These are phyloP conservation scores for Andrena bucephala DNA, from an alignment of 2,888 invertebrate species.

Conservation along the genomic window DNA sequence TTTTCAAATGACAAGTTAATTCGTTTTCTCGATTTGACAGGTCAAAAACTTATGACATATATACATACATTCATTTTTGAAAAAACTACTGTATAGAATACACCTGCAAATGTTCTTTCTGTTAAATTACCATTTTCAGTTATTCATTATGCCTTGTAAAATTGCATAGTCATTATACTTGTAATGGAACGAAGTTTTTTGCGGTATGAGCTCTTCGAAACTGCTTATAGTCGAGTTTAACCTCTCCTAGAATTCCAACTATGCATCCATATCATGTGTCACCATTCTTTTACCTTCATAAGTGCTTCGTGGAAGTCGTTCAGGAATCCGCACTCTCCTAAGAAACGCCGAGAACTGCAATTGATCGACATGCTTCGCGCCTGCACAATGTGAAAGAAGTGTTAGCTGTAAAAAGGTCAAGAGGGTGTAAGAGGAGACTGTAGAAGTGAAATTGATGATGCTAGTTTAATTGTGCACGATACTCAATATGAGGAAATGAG, in stretches of 20 bases:
- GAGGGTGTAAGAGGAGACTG: not conserved
- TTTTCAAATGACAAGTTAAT: too few relatives aligned
- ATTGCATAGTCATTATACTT: not conserved
- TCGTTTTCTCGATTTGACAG: too few relatives aligned
- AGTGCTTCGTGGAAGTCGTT: conserved; percentile 10
- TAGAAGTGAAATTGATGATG: not conserved
- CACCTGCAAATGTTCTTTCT: too few relatives aligned
- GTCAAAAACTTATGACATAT: too few relatives aligned
- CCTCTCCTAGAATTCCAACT: not conserved
- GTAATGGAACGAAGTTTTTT: not conserved
- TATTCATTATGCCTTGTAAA: not conserved
- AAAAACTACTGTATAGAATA: too few relatives aligned
- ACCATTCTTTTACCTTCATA: conserved; percentile 31
- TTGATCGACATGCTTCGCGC: conserved; percentile 21
- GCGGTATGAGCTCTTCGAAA: not conserved
- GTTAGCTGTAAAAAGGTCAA: not conserved
- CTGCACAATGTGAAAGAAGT: not conserved
- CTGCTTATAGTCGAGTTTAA: not conserved
- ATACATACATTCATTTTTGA: too few relatives aligned
- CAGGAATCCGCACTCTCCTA: conserved; percentile 11
- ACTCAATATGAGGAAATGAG: not conserved
- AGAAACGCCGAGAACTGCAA: conserved; percentile 13
- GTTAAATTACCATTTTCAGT: not conserved
- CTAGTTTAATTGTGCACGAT: not conserved
- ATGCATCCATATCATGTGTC: conserved; percentile 5